Evolutionary conservation across 2,797 vertebrate species (phyloP).

Genomic region (Dendrocincla fuliginosa): DNA sequence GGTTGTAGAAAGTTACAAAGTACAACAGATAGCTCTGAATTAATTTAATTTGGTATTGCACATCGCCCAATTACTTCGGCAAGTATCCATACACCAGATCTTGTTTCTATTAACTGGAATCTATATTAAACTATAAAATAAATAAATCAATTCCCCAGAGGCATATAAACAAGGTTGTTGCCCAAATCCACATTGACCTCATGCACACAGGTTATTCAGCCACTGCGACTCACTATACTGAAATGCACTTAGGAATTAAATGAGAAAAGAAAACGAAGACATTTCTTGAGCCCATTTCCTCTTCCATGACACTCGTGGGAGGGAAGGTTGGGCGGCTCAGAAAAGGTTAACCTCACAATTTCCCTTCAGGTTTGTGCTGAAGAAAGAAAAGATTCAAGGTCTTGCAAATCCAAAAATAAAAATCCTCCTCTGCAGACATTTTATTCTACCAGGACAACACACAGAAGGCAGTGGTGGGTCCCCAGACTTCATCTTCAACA

Average conservation of each 20-base stretch:
- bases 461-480: not conserved
- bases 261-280: rapidly evolving
- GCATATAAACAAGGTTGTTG: not conserved
- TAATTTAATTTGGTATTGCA: not conserved
- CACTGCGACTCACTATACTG: not conserved
- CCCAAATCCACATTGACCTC: not conserved
- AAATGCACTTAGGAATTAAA: not conserved
- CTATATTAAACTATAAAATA: not conserved
- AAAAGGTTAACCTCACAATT: not conserved
- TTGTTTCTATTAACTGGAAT: not conserved
- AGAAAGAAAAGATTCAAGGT: not conserved
- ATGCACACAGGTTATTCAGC: not conserved
- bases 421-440: not conserved
- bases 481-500: not conserved
- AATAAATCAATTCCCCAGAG: not conserved
- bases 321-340: not conserved
- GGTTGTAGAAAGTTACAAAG: not conserved
- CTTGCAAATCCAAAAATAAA: not conserved
- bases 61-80: not conserved
- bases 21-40: not conserved
- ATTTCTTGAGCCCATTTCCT: not conserved
- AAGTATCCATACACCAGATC: not conserved
- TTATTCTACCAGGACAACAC: not conserved
- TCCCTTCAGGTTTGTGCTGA: not conserved
- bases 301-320: not conserved